Percentiles rank a stretch among this genome's conserved stretches.
phyloP scores from a whole-genome alignment of 2,888 invertebrate genomes.

The Drosophila helvetica region DNA sequence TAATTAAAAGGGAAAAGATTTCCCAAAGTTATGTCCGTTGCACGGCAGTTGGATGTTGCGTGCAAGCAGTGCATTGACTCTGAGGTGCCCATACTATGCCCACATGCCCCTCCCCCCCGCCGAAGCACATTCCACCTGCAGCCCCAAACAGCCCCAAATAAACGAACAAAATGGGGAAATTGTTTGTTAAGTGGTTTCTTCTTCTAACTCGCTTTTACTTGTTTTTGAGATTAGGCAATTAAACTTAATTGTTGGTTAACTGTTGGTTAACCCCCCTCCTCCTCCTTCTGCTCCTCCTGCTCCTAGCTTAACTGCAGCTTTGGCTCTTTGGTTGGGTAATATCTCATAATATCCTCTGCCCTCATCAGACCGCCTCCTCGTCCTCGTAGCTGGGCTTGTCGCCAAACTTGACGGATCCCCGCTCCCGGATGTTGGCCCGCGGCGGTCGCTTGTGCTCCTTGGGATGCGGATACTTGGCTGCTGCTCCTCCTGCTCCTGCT shows the following conservation, averaged over 20 bases:
- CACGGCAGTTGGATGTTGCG: conserved; percentile 51
- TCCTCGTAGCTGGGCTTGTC: conserved; percentile 73
- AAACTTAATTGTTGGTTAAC: conserved; percentile 20
- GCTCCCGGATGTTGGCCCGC: conserved; percentile 62
- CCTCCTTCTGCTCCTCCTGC: background rate
- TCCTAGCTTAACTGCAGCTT: conserved; percentile 53
- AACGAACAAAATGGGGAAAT: conserved; percentile 28
- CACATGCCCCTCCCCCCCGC: background rate
- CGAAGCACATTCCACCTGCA: no score
- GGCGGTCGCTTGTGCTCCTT: conserved; percentile 58
- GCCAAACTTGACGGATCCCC: conserved; percentile 78
- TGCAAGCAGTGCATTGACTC: conserved; percentile 62
- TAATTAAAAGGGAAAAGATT: conserved; percentile 64
- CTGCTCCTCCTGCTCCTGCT: background rate
- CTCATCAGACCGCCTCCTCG: conserved; percentile 57
- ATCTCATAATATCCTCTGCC: background rate
- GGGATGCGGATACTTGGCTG: conserved; percentile 7
- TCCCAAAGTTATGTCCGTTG: conserved; percentile 48
- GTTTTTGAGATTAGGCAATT: conserved; percentile 35
- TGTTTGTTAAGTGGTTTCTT: conserved; percentile 29
- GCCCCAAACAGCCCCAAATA: background rate
- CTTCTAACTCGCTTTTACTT: conserved; percentile 9
- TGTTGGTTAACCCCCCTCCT: background rate
- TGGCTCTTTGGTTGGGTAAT: conserved; percentile 69
- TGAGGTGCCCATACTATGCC: conserved; percentile 1